phyloP scores from a whole-genome alignment of 2,888 invertebrate species.

The Synanthedon myopaeformis region DNA sequence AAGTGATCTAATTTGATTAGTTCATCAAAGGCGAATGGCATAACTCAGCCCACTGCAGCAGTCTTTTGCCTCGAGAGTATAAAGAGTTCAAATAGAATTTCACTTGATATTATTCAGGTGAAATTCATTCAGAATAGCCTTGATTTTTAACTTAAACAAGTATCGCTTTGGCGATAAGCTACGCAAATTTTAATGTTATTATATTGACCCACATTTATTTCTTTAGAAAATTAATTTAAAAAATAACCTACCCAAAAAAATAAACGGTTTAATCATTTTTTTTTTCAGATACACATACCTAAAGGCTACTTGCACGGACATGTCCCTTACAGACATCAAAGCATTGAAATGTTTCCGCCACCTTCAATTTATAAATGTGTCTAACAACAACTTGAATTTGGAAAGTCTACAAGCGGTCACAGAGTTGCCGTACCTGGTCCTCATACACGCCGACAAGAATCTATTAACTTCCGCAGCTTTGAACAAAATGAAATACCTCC shows the following conservation, averaged over 20 bases:
- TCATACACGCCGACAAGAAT: conserved; percentile 72
- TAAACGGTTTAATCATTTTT: conserved; percentile 1
- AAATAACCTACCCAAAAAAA: not conserved
- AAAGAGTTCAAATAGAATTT: too few relatives aligned
- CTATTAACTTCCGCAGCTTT: conserved; percentile 54
- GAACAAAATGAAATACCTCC: conserved; percentile 67
- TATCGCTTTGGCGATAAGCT: too few relatives aligned
- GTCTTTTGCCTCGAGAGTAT: too few relatives aligned
- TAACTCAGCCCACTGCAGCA: too few relatives aligned
- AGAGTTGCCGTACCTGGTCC: conserved; percentile 63
- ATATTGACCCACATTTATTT: too few relatives aligned
- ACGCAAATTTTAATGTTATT: too few relatives aligned
- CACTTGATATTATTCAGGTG: too few relatives aligned
- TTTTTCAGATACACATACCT: conserved; percentile 69
- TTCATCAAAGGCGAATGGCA: too few relatives aligned
- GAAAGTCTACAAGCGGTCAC: conserved; percentile 58
- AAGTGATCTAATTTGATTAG: too few relatives aligned
- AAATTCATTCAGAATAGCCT: too few relatives aligned
- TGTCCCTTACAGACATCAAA: conserved; percentile 63
- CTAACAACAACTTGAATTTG: conserved; percentile 60
- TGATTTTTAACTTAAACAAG: too few relatives aligned
- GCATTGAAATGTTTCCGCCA: conserved; percentile 62
- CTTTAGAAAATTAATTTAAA: too few relatives aligned
- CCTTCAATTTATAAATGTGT: conserved; percentile 69
- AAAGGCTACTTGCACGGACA: conserved; percentile 59